phyloP scores from a whole-genome alignment of 2,888 invertebrate genomes.

The Conops quadrifasciatus region DNA sequence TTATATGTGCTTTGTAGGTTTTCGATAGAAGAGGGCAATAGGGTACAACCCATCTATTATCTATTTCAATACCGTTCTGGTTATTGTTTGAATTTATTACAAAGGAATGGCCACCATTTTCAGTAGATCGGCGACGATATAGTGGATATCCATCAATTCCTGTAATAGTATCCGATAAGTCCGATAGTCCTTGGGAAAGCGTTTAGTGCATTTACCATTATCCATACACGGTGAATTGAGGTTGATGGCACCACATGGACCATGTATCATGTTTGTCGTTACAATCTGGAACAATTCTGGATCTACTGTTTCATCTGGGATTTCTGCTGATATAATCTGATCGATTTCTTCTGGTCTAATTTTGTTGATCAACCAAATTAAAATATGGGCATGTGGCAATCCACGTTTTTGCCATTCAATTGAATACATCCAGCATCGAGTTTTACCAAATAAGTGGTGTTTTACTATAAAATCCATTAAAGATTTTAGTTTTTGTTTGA shows the following conservation, averaged over 20 bases:
- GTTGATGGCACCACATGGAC: no score
- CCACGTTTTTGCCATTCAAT: slow-evolving; percentile 20
- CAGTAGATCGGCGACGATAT: no score
- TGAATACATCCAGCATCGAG: slow-evolving; percentile 6
- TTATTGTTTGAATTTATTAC: slow-evolving; percentile 8
- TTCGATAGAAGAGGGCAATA: no score
- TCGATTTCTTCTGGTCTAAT: slow-evolving; percentile 46
- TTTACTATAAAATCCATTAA: slow-evolving; percentile 29
- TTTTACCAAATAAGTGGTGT: slow-evolving; percentile 38
- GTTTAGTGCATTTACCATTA: no score
- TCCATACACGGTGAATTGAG: no score
- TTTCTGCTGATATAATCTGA: slow-evolving; percentile 40
- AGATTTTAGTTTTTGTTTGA: slow-evolving; percentile 41
- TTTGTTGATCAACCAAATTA: slow-evolving; percentile 42
- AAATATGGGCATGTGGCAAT: slow-evolving; percentile 46
- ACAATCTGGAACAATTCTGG: no score
- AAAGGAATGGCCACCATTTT: slow-evolving; percentile 31
- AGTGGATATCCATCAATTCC: neutral
- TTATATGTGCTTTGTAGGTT: slow-evolving; percentile 54
- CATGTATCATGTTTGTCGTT: no score
- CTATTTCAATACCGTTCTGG: slow-evolving; percentile 38
- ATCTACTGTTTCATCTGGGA: no score
- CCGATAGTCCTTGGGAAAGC: neutral
- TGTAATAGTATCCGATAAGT: neutral
- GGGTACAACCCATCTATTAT: no score